A percentile compares a stretch with the other conserved stretches of the same genome.
phyloP scores from a whole-genome alignment of 2,797 vertebrate species.

The Zenarchopterus dispar region DNA sequence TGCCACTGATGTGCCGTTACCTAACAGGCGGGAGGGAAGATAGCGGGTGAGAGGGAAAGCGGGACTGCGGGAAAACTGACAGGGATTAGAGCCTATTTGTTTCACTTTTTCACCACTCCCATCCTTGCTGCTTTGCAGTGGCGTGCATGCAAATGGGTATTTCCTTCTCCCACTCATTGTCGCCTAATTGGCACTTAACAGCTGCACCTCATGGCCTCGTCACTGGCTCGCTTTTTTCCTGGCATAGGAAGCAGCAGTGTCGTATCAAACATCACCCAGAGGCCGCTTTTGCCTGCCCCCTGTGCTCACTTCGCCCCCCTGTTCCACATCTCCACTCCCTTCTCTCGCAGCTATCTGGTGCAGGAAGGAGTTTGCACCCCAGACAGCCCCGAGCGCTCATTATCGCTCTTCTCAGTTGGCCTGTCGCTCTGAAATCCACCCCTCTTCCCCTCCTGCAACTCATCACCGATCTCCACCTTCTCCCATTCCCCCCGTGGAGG shows the following conservation, averaged over 20 bases:
- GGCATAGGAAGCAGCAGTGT: slow-evolving; percentile 67
- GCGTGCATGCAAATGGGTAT: slow-evolving; percentile 51
- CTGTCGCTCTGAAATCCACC: slow-evolving; percentile 66
- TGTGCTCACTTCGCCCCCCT: slow-evolving; percentile 17
- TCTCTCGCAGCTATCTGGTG: slow-evolving; percentile 51
- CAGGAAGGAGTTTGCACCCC: slow-evolving; percentile 63
- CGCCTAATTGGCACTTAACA: slow-evolving; percentile 79
- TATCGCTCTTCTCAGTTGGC: slow-evolving; percentile 66
- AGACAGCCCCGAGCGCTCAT: slow-evolving; percentile 71
- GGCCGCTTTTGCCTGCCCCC: slow-evolving; percentile 67
- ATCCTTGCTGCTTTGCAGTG: slow-evolving; percentile 18
- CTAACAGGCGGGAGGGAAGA: slow-evolving; percentile 38
- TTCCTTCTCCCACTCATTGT: slow-evolving; percentile 64
- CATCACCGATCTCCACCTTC: slow-evolving; percentile 13
- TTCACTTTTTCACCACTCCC: slow-evolving; percentile 53
- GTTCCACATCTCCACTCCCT: slow-evolving; percentile 11
- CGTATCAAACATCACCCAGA: slow-evolving; percentile 69
- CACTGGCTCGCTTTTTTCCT: slow-evolving; percentile 41
- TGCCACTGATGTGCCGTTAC: slow-evolving; percentile 36
- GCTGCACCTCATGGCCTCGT: slow-evolving; percentile 69
- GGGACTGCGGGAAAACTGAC: slow-evolving; percentile 31
- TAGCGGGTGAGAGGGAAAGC: slow-evolving; percentile 24
- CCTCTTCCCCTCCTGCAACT: slow-evolving; percentile 10
- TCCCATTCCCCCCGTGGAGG: slow-evolving; percentile 20
- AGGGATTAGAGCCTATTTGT: slow-evolving; percentile 65